Evolutionary conservation across 1,140 invertebrate genomes (phyloP), one percentile per base, ranked within the genome.

Genomic region (Hyles vespertilio): DNA sequence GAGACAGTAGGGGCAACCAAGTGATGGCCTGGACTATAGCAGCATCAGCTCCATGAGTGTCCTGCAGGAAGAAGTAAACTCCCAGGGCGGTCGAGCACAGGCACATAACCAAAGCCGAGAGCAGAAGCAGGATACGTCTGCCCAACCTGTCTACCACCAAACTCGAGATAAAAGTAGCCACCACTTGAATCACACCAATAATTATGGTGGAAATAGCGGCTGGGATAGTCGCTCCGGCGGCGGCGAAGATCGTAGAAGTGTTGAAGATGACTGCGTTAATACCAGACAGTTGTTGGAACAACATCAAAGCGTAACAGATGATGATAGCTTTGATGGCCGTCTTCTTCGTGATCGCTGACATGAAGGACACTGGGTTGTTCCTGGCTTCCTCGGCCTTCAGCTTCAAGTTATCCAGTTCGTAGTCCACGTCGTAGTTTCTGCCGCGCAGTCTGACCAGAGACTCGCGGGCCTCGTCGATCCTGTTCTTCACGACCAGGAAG

Each of bases 231-330:
- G 89, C 92, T 50, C 92, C 90, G 5, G 94, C 91, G n/a, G 81
- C 89, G 49, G 90, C 63, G 69, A 98, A 97, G 58, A 98, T 97
- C 0, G 85, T 72, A 0, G 91, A 91, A 0, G 94, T 91, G 69
- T 96, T 97, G 78, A 97, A 97, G 59, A 96, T 93, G 22, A 97
- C 94, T 0, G 94, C 95, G 69, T 97, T 97, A 12, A 97, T 95
- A 45, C 96, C 95, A 56, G 93, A 94, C 33, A 97, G 85, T 78
- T 97, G 96, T 75, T 97, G 96, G 79, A 97, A 94, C 53, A 95
- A 87, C 94, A 97, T 96, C 1, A 97, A 87, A 10, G 93, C 92
- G 62, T 95, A 91, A 47, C 92, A 93, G 40, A 98, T 95, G 4
- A 93, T 58, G 7, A 97, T 76, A 6, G 93, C 94, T 79, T 93